Conservation (phyloP, 2,797 vertebrate species). For the Adrianichthys oophorus region DNA sequence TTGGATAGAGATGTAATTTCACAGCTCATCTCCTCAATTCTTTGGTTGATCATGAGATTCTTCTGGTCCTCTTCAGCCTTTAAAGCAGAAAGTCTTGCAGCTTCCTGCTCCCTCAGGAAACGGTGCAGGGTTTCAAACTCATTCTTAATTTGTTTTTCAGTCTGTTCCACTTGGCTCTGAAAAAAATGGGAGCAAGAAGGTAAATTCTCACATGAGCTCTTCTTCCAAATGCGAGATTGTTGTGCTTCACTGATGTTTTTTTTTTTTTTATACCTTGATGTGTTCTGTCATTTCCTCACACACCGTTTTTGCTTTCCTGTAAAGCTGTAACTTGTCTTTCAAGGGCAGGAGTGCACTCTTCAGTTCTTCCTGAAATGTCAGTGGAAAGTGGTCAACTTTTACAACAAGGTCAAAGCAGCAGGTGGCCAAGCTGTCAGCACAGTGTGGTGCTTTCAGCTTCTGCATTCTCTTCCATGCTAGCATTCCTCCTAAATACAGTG, state of each 20-base stretch:
- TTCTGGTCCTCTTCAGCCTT: conserved; percentile 74
- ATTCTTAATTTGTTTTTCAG: conserved; percentile 73
- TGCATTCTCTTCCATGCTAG: conserved; percentile 24
- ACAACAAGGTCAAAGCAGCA: conserved; percentile 49
- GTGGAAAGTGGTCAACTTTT: conserved; percentile 40
- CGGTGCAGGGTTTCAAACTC: conserved; percentile 74
- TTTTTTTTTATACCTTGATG: conserved; percentile 70
- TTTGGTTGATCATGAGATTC: conserved; percentile 59
- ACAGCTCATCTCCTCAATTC: conserved; percentile 64
- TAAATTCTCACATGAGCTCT: not conserved
- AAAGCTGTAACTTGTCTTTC: conserved; percentile 76
- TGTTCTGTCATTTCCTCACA: conserved; percentile 76
- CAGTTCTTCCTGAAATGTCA: conserved; percentile 77
- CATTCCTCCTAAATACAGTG: conserved; percentile 41
- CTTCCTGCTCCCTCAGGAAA: conserved; percentile 79
- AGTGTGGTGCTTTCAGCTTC: conserved; percentile 52
- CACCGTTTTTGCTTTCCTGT: conserved; percentile 62
- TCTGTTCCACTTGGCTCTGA: conserved; percentile 75
- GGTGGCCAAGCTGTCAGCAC: conserved; percentile 44
- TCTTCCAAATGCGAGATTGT: conserved; percentile 7
- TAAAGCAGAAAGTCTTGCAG: conserved; percentile 62
- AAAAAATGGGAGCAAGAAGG: conserved; percentile 25
- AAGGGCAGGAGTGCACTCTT: conserved; percentile 75
- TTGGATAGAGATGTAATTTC: conserved; percentile 72
- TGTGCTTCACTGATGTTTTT: not conserved